Percentiles rank a stretch among this genome's conserved stretches.
Evolutionary conservation across 2,888 invertebrate genomes (phyloP).

Genomic region (Mythimna loreyi): DNA sequence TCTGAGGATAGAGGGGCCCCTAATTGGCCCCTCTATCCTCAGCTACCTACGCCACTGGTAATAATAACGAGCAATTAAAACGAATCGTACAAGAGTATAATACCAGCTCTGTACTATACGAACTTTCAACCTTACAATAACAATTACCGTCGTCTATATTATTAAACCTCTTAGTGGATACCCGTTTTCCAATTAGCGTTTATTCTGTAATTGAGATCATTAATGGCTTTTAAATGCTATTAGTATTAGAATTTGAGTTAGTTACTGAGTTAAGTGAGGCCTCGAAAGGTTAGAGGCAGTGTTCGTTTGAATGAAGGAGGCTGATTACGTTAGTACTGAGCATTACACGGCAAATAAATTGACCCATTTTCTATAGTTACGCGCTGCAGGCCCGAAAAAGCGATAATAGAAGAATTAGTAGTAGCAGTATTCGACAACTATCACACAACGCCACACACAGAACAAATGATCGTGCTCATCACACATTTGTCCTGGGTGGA

Average conservation of each 20-base stretch:
- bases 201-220: constrained; percentile 59
- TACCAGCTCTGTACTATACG: constrained; percentile 43
- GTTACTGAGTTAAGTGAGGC: constrained; percentile 22
- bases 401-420: too few relatives aligned
- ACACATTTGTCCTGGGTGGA: too few relatives aligned
- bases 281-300: constrained; percentile 6
- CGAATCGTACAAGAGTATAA: constrained; percentile 53
- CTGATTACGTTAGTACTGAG: too few relatives aligned
- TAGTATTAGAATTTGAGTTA: constrained; percentile 49
- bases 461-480: too few relatives aligned
- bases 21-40: too few relatives aligned
- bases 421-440: too few relatives aligned
- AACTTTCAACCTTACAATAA: constrained; percentile 58
- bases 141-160: constrained; percentile 61
- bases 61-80: constrained; percentile 66
- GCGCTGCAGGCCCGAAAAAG: too few relatives aligned
- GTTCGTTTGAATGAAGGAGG: constrained; percentile 52
- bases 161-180: constrained; percentile 60
- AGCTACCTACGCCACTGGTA: too few relatives aligned
- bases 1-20: too few relatives aligned
- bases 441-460: too few relatives aligned
- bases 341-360: too few relatives aligned
- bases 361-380: too few relatives aligned
- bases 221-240: constrained; percentile 56
- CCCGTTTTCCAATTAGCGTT: constrained; percentile 61